A percentile compares a stretch with the other conserved stretches of the same genome.
phyloP scores from a whole-genome alignment of 2,797 vertebrate genomes.

The Falco concolor region DNA sequence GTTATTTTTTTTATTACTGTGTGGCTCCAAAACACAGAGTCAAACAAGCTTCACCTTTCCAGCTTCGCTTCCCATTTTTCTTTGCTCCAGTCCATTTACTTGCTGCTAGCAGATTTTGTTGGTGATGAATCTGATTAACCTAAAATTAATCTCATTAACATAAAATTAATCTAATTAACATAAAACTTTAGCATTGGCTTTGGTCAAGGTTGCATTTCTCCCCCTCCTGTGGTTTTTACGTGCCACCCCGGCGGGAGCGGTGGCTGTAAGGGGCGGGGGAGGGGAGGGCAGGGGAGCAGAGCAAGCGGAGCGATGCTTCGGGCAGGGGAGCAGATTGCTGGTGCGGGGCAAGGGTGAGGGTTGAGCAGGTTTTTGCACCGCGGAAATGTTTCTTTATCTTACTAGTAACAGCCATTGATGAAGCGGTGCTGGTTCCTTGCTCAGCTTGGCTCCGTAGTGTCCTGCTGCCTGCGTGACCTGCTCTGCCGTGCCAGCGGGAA shows the following conservation, averaged over 20 bases:
- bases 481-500: fast-evolving
- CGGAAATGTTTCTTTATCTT: constrained; percentile 34
- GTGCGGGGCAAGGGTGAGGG: background rate
- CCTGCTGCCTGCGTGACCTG: background rate
- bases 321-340: background rate
- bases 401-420: background rate
- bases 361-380: background rate
- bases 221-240: background rate
- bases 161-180: too few relatives aligned
- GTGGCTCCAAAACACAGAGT: background rate
- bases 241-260: fast-evolving
- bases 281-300: background rate
- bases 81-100: background rate
- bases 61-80: fast-evolving
- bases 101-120: background rate
- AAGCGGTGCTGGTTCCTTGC: background rate
- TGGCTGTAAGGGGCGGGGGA: fast-evolving
- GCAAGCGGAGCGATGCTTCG: background rate
- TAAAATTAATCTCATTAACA: too few relatives aligned
- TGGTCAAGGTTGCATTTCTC: background rate
- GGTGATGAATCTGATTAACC: background rate
- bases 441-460: fast-evolving
- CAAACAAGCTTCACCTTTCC: background rate
- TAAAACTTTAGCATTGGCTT: background rate
- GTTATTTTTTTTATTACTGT: fast-evolving